Base-by-base conservation (phyloP, 1,140 invertebrate species). In the Drosophila biarmipes region DNA sequence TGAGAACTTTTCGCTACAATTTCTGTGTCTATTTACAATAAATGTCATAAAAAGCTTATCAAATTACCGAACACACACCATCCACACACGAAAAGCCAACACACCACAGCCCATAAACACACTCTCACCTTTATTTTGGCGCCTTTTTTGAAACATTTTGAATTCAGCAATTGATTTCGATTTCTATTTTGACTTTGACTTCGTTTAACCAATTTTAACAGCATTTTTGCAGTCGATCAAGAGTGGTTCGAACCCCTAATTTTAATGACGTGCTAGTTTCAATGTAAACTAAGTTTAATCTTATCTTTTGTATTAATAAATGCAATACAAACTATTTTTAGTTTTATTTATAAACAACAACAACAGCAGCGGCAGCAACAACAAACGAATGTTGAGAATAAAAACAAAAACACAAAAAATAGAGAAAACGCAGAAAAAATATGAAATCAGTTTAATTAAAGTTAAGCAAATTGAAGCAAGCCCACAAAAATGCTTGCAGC, bases 311-410 rank as follows among this genome's bases (percentile, higher is more conserved):
- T 86, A 89, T 86, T 86, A 86, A 87, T 89, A 89, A 89, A 86
- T 73, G 84, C 82, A 89, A 86, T 89, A 82, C 78, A 86, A 86
- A 87, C 73, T 86, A 89, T 78, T 78, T 86, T 86, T 86, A 86
- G 79, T 86, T 87, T 78, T 81, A 82, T 86, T 89, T 86, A 89
- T 87, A 80, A 52, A 38, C 49, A 73, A 61, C 37, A 48, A 49
- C 42, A 71, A 17, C 68, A 14, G 42, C 64, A 17, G 49, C 62
- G 54, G 8, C 62, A 38, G 11, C 59, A 54, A 12, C 29, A 29
- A 29, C n/a, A 59, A 15, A 15, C 15, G 54, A 29, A 58, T 56
- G 45, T 46, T 49, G 40, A 56, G 42, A 42, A 24, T 14, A 42
- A 15, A 75, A 58, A 58, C 24, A 14, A 58, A 19, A 75, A 74